These are phyloP conservation scores for Yasuhikotakia modesta DNA, from an alignment of 2,797 vertebrate genomes.

Conservation along the genomic window DNA sequence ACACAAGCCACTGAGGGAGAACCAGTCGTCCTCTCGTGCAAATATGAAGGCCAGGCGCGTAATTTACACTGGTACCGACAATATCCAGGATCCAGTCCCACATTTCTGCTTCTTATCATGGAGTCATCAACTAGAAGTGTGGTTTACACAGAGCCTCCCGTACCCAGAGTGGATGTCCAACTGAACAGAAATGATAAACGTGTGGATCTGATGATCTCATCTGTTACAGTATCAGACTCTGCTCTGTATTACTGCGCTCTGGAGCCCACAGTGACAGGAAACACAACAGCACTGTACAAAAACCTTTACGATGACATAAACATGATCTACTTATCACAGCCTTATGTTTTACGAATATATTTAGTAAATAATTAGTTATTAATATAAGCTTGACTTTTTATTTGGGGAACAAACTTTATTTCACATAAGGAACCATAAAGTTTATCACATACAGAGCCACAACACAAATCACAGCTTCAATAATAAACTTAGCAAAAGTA, in stretches of 20 bases:
- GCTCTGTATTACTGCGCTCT: constrained; percentile 26
- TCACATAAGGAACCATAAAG: no score
- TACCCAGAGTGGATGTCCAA: constrained; percentile 24
- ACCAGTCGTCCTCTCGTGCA: constrained; percentile 16
- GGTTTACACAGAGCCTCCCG: not conserved
- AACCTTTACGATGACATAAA: no score
- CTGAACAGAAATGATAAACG: not conserved
- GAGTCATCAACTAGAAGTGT: not conserved
- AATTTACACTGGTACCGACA: constrained; percentile 17
- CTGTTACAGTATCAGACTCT: constrained; percentile 31
- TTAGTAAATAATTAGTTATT: no score
- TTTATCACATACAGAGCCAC: no score
- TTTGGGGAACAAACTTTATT: no score
- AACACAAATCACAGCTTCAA: no score
- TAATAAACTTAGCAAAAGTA: no score
- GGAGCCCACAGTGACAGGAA: no score
- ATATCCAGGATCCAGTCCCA: constrained; percentile 38
- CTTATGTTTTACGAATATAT: no score
- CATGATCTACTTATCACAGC: no score
- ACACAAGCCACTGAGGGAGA: not conserved
- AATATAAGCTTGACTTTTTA: no score
- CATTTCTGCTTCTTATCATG: constrained; percentile 32
- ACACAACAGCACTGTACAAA: not conserved
- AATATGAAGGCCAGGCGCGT: not conserved
- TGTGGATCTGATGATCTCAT: constrained; percentile 33